A percentile compares a stretch with the other conserved stretches of the same genome.
These are phyloP conservation scores for Sus scrofa DNA, from an alignment of 2,113 vertebrate species.

Conservation along the genomic window T2T-Sscrofa CM000817.6:109054501-109055000, in stretches of 20 bases:
- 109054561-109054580: background rate
- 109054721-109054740: background rate
- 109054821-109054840: background rate
- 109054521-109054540: background rate
- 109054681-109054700: background rate
- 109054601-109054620: background rate
- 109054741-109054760: conserved; percentile 12
- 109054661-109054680: background rate
- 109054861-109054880: background rate
- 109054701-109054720: background rate
- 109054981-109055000: background rate
- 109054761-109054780: background rate
- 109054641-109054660: background rate
- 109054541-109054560: background rate
- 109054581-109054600: background rate
- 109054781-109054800: background rate
- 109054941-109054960: conserved; percentile 28
- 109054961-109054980: background rate
- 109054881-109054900: background rate
- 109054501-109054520: background rate
- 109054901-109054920: background rate
- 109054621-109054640: background rate
- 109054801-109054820: background rate
- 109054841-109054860: background rate
- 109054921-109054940: conserved; percentile 39